phyloP scores from a whole-genome alignment of 2,797 vertebrate genomes.

The Siniperca undulata region DNA sequence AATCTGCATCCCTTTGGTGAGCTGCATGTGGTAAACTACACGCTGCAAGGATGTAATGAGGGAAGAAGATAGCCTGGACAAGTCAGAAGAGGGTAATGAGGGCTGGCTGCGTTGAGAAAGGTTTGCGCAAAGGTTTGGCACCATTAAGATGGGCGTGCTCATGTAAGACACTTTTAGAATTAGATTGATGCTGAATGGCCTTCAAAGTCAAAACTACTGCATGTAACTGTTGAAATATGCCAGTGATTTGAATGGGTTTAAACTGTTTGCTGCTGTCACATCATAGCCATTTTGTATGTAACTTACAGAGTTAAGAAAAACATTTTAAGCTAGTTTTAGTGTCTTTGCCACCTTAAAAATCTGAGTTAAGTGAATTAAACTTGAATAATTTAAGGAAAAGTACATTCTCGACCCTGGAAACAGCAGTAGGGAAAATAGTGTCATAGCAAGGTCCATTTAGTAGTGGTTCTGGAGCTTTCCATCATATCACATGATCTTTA shows the following conservation, averaged over 20 bases:
- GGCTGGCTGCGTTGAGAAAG: conserved; percentile 26
- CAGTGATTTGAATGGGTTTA: conserved; percentile 7
- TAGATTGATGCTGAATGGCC: conserved; percentile 13
- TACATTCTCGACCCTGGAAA: background rate
- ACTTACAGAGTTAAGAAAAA: background rate
- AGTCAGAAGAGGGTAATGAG: conserved; percentile 47
- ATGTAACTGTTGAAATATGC: conserved; percentile 5
- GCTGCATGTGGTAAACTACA: conserved; percentile 49
- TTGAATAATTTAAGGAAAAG: background rate
- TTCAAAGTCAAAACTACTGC: conserved; percentile 9
- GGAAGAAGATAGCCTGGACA: conserved; percentile 49
- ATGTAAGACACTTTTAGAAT: background rate
- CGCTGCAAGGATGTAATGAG: conserved; percentile 56
- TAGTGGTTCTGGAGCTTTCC: background rate
- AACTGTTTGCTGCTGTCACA: conserved; percentile 9
- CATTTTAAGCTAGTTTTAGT: background rate
- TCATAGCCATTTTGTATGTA: background rate
- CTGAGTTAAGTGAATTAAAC: background rate
- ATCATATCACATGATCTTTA: background rate
- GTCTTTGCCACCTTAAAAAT: background rate
- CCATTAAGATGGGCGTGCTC: conserved; percentile 13
- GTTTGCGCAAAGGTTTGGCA: conserved; percentile 41
- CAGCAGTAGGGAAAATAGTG: background rate
- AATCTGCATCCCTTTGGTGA: conserved; percentile 39
- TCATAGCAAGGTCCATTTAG: background rate